Base-by-base conservation (phyloP, 2,888 invertebrate species). In the Napeogenes sylphis region DNA sequence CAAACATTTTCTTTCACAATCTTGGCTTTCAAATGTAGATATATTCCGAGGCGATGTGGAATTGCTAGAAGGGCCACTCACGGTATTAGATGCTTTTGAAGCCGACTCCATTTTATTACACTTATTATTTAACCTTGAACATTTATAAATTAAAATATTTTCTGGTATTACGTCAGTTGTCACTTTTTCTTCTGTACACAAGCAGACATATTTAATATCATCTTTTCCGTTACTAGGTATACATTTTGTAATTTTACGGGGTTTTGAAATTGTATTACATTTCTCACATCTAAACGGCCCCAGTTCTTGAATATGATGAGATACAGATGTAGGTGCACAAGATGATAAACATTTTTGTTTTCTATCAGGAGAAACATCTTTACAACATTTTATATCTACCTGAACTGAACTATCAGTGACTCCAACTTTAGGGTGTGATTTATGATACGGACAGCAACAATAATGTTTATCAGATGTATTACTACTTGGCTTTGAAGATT, bases 361-460 rank as follows among this genome's bases (percentile, higher is more conserved):
- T 66, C 67, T 56, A 59, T 64, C 14, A 63, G 64, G 62, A 58
- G 42, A 55, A 13, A 59, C 47, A 56, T 75, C 70, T 57, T 71
- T 69, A 35, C 69, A 61, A 65, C 68, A 68, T 58, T 77, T 75
- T 56, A 83, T 73, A 68, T 82, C 80, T 0, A 85, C 85, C 73
- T 88, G 88, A 47, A 85, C 80, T 58, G 85, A 80, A 72, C 85
- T 87, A 60, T 89, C 87, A 60, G 74, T 71, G 6, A 80, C 77
- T 61, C 68, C 76, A 55, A 77, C 67, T 73, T 79, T 84, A 54
- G 74, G 63, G 63, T 72, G 73, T 32, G 68, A 56, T 57, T 70
- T 73, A 68, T 83, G 83, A 63, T 78, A 75, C 38, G 81, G 77
- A 68, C 85, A 84, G 58, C 81, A 81, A 70, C 84, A 83, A 63